Percentiles rank a stretch among this genome's conserved stretches.
Evolutionary conservation across 2,888 invertebrate species (phyloP).

Genomic region (Dusona sp.): DNA sequence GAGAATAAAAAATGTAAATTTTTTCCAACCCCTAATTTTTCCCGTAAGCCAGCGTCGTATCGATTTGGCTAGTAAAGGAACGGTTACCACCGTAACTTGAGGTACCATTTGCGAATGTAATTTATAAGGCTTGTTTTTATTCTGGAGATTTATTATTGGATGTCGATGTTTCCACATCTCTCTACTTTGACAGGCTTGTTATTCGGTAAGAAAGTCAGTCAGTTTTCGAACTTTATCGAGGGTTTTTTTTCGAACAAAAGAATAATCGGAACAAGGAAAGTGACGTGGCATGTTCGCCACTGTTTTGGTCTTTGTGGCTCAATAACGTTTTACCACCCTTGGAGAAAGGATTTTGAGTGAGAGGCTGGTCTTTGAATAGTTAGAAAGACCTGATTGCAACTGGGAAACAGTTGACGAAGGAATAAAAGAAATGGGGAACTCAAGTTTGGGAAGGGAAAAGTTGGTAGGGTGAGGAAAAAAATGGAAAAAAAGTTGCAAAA

Average conservation of each 20-base stretch:
- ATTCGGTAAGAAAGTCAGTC: neutral
- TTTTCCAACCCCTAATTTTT: neutral
- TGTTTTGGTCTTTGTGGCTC: neutral
- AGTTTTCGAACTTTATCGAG: neutral
- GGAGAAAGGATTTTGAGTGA: constrained; percentile 8
- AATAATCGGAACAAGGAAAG: constrained; percentile 6
- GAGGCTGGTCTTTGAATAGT: constrained; percentile 21
- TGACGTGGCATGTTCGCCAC: constrained; percentile 14
- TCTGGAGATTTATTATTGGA: neutral
- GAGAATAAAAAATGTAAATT: neutral
- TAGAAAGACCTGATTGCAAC: constrained; percentile 28
- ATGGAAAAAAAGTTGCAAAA: constrained; percentile 19
- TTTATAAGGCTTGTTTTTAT: neutral
- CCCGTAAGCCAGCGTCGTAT: neutral
- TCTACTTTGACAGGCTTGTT: constrained; percentile 2
- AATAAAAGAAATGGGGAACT: constrained; percentile 41
- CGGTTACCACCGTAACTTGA: neutral
- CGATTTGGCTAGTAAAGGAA: neutral
- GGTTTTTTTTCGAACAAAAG: constrained; percentile 4
- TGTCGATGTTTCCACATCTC: neutral
- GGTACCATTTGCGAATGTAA: neutral
- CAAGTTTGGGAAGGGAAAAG: constrained; percentile 13
- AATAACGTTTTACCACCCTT: constrained; percentile 13
- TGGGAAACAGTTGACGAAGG: constrained; percentile 10
- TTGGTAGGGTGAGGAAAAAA: neutral